These are phyloP conservation scores for Lysandra bellargus DNA, from an alignment of 2,888 invertebrate species.

Conservation along the genomic window DNA sequence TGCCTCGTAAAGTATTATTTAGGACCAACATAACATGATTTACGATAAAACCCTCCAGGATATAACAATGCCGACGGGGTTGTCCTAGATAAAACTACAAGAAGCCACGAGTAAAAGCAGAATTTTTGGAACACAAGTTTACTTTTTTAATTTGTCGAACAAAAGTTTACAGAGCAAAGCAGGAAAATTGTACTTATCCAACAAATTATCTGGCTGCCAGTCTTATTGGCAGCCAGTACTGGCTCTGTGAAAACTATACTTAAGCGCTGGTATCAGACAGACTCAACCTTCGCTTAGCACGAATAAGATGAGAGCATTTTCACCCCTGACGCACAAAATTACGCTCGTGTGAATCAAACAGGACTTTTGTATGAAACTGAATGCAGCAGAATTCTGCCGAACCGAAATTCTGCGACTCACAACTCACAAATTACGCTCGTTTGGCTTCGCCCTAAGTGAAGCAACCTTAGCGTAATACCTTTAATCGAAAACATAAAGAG, in stretches of 20 bases:
- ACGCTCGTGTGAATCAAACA: too few relatives aligned
- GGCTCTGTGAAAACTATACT: too few relatives aligned
- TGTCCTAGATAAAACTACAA: not conserved
- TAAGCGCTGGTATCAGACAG: too few relatives aligned
- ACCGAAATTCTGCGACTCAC: too few relatives aligned
- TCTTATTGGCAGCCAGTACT: too few relatives aligned
- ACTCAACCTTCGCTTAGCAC: not conserved
- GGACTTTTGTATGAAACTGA: too few relatives aligned
- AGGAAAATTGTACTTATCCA: not conserved
- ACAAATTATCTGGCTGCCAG: not conserved
- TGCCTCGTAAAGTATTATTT: slow-evolving; percentile 75
- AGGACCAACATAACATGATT: slow-evolving; percentile 75
- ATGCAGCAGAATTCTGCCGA: too few relatives aligned
- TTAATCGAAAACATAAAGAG: not conserved
- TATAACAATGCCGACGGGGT: not conserved
- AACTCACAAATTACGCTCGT: too few relatives aligned
- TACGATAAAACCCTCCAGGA: slow-evolving; percentile 60
- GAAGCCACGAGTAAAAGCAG: not conserved
- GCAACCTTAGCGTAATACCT: too few relatives aligned
- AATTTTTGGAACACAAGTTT: not conserved
- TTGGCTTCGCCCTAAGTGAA: too few relatives aligned
- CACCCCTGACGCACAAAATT: not conserved
- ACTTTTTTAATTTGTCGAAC: too few relatives aligned
- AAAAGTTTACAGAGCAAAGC: not conserved
- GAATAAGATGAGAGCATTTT: not conserved